These are phyloP conservation scores for Oscheius onirici DNA, from an alignment of 2,888 invertebrate species.

Conservation along the genomic window DNA sequence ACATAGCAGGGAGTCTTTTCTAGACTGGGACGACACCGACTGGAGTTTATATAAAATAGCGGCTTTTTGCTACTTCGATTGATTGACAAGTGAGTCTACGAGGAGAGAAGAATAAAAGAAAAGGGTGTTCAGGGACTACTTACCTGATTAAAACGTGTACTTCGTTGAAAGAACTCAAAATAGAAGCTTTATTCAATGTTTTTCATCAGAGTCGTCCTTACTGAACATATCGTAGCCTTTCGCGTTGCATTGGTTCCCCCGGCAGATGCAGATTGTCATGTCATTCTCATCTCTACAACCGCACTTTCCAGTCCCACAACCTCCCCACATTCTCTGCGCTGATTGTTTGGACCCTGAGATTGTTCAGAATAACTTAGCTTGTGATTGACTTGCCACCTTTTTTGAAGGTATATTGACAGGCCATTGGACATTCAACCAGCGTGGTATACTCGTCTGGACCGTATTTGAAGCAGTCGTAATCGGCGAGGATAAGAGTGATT, in stretches of 20 bases:
- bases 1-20: too few relatives aligned
- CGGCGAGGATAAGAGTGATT: background rate
- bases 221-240: constrained; percentile 21
- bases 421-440: constrained; percentile 7
- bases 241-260: constrained; percentile 11
- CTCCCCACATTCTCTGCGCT: constrained; percentile 1
- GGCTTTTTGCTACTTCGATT: too few relatives aligned
- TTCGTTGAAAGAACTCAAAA: too few relatives aligned
- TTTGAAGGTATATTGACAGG: constrained; percentile 20
- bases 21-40: too few relatives aligned
- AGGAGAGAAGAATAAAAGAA: too few relatives aligned
- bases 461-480: constrained; percentile 21
- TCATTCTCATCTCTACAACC: background rate
- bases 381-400: background rate
- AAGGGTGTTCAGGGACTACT: too few relatives aligned
- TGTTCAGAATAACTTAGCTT: background rate
- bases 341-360: background rate
- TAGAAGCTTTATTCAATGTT: too few relatives aligned
- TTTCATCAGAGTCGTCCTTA: too few relatives aligned
- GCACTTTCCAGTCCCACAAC: background rate
- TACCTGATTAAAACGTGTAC: too few relatives aligned
- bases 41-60: too few relatives aligned
- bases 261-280: background rate
- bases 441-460: constrained; percentile 25
- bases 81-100: too few relatives aligned